Evolutionary conservation across 2,797 vertebrate species (phyloP).

Genomic region (Bucorvus abyssinicus): DNA sequence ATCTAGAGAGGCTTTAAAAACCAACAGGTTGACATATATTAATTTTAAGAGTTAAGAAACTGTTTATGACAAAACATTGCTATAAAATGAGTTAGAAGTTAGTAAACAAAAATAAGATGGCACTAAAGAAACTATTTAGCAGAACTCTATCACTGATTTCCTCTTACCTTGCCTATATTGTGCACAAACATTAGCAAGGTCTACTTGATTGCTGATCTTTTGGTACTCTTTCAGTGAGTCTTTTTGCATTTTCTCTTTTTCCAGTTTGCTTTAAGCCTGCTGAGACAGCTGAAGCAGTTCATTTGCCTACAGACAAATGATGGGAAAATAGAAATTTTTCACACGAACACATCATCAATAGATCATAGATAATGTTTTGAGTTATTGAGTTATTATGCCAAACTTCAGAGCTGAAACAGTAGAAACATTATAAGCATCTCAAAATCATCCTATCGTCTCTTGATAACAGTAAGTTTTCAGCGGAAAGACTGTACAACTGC

Average conservation of each 20-base stretch:
- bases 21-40: too few relatives aligned
- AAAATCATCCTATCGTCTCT: not conserved
- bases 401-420: not conserved
- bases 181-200: slow-evolving; percentile 89
- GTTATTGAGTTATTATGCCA: not conserved
- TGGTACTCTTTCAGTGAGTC: slow-evolving; percentile 94
- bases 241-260: slow-evolving; percentile 89
- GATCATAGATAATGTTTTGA: not conserved
- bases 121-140: not conserved
- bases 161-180: slow-evolving; percentile 93
- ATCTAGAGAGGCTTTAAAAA: too few relatives aligned
- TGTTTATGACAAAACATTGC: not conserved
- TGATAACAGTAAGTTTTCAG: not conserved
- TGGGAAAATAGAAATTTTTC: not conserved
- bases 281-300: slow-evolving; percentile 92
- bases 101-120: too few relatives aligned
- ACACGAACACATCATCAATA: too few relatives aligned
- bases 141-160: not conserved
- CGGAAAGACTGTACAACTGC: too few relatives aligned
- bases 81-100: too few relatives aligned
- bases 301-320: slow-evolving; percentile 84
- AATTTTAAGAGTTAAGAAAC: too few relatives aligned
- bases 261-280: slow-evolving; percentile 89
- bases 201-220: slow-evolving; percentile 94
- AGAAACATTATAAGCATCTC: not conserved